Evolutionary conservation across 2,797 vertebrate species (phyloP).

Genomic region (Philypnodon macrostomus): DNA sequence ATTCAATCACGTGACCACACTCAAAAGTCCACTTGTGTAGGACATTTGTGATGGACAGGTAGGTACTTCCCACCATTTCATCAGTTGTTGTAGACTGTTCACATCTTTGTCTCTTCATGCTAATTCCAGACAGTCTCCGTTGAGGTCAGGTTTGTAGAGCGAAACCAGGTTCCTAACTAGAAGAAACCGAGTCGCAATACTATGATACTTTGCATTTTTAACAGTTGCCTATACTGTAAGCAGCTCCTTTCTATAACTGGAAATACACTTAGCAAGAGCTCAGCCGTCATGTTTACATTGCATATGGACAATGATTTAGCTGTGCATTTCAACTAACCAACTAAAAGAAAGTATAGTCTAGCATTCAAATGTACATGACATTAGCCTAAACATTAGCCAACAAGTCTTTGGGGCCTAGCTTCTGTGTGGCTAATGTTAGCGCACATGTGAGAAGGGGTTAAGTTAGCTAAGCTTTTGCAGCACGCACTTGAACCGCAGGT

Average conservation of each 20-base stretch:
- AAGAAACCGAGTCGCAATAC: too few species aligned
- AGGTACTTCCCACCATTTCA: too few species aligned
- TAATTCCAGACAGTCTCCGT: too few species aligned
- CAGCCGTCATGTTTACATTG: slow-evolving; percentile 6
- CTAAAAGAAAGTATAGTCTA: neutral
- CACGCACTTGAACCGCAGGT: slow-evolving; percentile 48
- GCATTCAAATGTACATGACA: slow-evolving; percentile 3
- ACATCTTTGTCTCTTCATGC: too few species aligned
- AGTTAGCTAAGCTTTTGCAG: slow-evolving; percentile 30
- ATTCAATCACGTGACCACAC: too few species aligned
- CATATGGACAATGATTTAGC: neutral
- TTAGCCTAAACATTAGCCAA: neutral
- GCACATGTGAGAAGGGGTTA: slow-evolving; percentile 42
- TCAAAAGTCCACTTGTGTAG: too few species aligned
- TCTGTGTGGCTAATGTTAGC: slow-evolving; percentile 18
- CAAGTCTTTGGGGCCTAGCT: neutral
- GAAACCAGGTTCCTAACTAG: too few species aligned
- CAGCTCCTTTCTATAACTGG: neutral
- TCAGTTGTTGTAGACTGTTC: too few species aligned
- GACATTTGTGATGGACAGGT: too few species aligned
- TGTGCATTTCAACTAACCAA: neutral
- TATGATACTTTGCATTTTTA: too few species aligned
- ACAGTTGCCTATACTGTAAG: too few species aligned
- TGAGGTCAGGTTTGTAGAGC: too few species aligned
- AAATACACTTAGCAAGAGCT: neutral